Conservation (phyloP, 2,797 vertebrate species). For the Synanceia verrucosa region DNA sequence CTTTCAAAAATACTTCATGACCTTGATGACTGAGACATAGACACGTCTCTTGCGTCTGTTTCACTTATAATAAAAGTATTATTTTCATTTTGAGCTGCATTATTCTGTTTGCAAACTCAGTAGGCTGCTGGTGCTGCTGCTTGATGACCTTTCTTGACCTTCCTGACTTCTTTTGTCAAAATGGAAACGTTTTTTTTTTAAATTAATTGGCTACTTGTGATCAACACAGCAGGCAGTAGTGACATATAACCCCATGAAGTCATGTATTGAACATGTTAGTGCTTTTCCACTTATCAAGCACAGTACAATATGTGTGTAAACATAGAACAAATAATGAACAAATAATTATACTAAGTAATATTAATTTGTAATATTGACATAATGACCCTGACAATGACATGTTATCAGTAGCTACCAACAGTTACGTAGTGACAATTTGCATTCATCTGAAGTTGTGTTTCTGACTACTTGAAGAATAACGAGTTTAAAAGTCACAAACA, state of each 20-base stretch:
- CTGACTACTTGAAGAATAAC: not conserved
- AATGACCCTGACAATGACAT: too few species aligned
- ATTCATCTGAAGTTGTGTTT: not conserved
- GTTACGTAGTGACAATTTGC: not conserved
- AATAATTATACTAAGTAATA: too few species aligned
- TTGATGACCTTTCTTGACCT: not conserved
- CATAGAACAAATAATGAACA: too few species aligned
- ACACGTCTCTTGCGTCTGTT: too few species aligned
- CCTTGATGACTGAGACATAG: too few species aligned
- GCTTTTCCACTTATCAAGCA: too few species aligned
- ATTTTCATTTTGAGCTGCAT: not conserved
- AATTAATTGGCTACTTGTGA: not conserved
- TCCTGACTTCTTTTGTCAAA: not conserved
- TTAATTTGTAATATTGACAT: too few species aligned
- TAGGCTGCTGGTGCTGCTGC: not conserved
- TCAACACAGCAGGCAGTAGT: not conserved
- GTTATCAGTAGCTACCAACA: not conserved
- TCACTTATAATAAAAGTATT: not conserved
- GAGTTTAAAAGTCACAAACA: not conserved
- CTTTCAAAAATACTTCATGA: too few species aligned
- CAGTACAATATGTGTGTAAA: not conserved
- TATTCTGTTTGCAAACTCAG: not conserved
- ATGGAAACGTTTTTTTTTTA: too few species aligned
- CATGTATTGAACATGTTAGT: not conserved
- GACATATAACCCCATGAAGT: not conserved